Evolutionary conservation across 1,140 invertebrate genomes (phyloP), one percentile per base, ranked within the genome.

Genomic region (Laodelphax striatellus): DNA sequence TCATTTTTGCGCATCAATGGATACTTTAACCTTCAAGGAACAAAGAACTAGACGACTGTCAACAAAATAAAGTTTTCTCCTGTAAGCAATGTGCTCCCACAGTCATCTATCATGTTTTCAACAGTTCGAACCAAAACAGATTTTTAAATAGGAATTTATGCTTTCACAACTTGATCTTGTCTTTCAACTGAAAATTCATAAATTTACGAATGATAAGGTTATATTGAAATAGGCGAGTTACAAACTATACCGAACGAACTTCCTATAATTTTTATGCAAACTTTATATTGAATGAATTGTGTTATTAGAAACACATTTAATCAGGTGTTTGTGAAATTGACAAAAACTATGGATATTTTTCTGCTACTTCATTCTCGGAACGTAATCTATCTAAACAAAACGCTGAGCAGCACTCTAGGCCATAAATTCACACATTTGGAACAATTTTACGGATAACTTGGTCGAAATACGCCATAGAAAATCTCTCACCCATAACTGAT

Each of bases 361-460:
- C 65, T 63, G 68, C 68, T 66, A 52, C 53, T 57, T n/a, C 28
- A 55, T 61, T 34, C 57, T 64, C n/a, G n/a, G 19, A 54, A 50
- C 54, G 63, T 62, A 68, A 62, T 64, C 67, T 67, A 64, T 68
- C 63, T 62, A 69, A 62, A 70, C 59, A 63, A 57, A 68, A 68
- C 58, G 65, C 64, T 64, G 68, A 70, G 63, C 64, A 67, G 63
- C 64, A 64, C 68, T 63, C 57, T 63, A 62, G 67, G 68, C 68
- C 68, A 70, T 70, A 70, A 66, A 70, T 70, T 67, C 64, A 67
- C 66, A 66, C 68, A 70, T 70, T 64, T 65, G 68, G 64, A 65
- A 62, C 61, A 65, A 60, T 60, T 64, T 61, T 68, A 64, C 59
- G 58, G 59, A 59, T 62, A 68, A 65, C 66, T 62, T 57, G 57